Evolutionary conservation across 30 jellyfish, hydroid and myxozoan genomes (phyloP).

Genomic region (Hydra vulgaris): DNA sequence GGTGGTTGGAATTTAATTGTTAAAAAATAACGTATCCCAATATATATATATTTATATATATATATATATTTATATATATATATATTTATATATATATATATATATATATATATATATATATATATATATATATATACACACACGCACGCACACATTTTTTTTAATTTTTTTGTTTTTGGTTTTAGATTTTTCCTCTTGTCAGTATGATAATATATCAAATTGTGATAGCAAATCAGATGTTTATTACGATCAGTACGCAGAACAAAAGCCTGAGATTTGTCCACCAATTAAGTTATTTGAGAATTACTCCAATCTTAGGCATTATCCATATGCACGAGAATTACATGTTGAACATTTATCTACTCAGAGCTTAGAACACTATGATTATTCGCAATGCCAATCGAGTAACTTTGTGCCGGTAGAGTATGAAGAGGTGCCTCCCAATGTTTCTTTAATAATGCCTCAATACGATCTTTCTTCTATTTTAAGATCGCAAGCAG

Average conservation of each 20-base stretch:
- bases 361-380: not conserved
- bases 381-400: not conserved
- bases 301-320: not conserved
- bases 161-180: not conserved
- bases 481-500: not conserved
- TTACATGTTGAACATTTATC: too few species aligned
- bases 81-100: too few species aligned
- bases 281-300: not conserved
- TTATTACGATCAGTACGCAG: not conserved
- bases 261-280: not conserved
- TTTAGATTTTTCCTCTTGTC: not conserved
- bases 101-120: too few species aligned
- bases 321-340: too few species aligned
- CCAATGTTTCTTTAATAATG: slow-evolving; percentile 52
- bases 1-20: too few species aligned
- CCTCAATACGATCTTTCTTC: slow-evolving; percentile 33
- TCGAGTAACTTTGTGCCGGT: not conserved
- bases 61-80: too few species aligned
- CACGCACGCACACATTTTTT: too few species aligned
- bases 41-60: too few species aligned
- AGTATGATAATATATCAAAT: not conserved
- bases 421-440: slow-evolving; percentile 28
- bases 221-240: not conserved
- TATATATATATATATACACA: too few species aligned
- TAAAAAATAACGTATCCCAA: too few species aligned